Evolutionary conservation across 2,113 vertebrate genomes (phyloP).

Genomic region (Dipodomys stephensi): DNA sequence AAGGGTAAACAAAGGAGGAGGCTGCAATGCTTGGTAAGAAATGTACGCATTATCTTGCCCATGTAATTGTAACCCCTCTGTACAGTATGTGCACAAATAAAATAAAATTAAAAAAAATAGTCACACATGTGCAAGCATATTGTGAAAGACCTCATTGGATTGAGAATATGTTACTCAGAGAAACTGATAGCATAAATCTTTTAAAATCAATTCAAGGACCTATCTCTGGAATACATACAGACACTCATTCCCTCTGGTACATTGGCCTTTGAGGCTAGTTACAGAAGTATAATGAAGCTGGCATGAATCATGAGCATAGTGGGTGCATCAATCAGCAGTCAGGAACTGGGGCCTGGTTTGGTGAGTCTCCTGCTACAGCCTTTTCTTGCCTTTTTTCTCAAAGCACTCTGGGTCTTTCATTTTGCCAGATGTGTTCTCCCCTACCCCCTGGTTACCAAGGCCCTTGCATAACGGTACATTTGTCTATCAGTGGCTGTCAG

Average conservation of each 20-base stretch:
- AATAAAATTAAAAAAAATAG: no score
- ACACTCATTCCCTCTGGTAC: no score
- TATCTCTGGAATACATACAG: neutral
- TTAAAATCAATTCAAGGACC: constrained; percentile 11
- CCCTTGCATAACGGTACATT: neutral
- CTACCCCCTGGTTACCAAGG: neutral
- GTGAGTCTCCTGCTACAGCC: no score
- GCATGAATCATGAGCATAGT: no score
- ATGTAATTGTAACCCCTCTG: no score
- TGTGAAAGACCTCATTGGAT: constrained; percentile 41
- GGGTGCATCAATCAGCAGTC: no score
- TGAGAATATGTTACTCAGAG: neutral
- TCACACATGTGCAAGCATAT: neutral
- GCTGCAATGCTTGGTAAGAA: no score
- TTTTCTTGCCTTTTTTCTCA: neutral
- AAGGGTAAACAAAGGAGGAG: no score
- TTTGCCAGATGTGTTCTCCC: no score
- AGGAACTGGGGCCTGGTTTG: neutral
- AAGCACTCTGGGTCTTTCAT: neutral
- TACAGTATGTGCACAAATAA: no score
- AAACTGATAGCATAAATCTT: constrained; percentile 33
- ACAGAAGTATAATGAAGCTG: neutral
- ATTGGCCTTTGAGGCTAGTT: no score
- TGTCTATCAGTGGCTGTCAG: neutral
- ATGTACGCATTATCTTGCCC: no score